A percentile compares a stretch with the other conserved stretches of the same genome.
These are phyloP conservation scores for Seriola dumerili DNA, from an alignment of 2,113 vertebrate species.

Conservation along the genomic window DNA sequence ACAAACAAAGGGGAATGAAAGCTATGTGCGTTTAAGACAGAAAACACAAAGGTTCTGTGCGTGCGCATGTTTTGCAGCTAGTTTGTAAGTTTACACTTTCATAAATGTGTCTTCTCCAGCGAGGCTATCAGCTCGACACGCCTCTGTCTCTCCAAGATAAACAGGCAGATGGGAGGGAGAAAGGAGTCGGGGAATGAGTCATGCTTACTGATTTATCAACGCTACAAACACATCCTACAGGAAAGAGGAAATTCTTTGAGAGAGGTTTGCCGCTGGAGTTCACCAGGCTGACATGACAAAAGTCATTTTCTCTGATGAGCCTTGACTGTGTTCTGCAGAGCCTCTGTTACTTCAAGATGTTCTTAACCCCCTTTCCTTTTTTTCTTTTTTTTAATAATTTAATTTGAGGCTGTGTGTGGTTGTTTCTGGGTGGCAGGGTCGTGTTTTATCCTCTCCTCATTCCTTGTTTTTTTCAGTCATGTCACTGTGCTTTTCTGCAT, in stretches of 20 bases:
- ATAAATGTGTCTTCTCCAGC: constrained; percentile 10
- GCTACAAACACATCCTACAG: constrained; percentile 29
- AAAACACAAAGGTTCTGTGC: neutral
- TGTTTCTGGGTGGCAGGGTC: constrained; percentile 15
- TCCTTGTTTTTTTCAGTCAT: neutral
- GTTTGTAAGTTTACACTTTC: neutral
- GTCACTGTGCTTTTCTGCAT: constrained; percentile 10
- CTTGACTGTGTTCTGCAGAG: neutral
- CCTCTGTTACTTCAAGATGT: neutral
- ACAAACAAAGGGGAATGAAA: neutral
- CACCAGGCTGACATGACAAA: neutral
- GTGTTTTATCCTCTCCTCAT: neutral
- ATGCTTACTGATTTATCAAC: constrained; percentile 18
- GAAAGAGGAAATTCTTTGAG: constrained; percentile 7
- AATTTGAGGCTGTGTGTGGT: neutral
- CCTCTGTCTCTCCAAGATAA: constrained; percentile 17
- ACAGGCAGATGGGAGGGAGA: constrained; percentile 30
- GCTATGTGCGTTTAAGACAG: neutral
- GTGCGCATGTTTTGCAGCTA: neutral
- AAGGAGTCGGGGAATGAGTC: constrained; percentile 36
- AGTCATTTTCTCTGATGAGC: too few species aligned
- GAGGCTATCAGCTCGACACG: neutral
- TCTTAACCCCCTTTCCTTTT: neutral
- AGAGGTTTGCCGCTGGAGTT: constrained; percentile 4
- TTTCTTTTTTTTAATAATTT: neutral